Conservation (phyloP, 2,888 invertebrate genomes). For the Pristionchus exspectatus region DNA sequence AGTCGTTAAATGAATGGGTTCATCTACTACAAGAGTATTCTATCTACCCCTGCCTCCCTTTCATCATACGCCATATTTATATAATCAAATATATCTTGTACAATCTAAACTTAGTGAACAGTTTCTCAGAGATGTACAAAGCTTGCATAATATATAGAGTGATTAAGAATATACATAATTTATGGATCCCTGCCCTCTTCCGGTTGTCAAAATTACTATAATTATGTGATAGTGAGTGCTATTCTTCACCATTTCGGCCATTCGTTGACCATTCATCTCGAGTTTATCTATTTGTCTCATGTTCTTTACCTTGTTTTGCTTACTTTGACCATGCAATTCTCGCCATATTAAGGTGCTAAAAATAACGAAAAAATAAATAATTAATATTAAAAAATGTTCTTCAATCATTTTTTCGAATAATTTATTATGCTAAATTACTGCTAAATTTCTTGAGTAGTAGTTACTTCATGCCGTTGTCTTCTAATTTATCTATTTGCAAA, state of each 20-base stretch:
- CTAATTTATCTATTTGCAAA: too few species aligned
- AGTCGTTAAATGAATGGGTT: constrained; percentile 54
- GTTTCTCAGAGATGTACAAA: constrained; percentile 40
- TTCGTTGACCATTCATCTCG: not conserved
- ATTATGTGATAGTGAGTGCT: constrained; percentile 2
- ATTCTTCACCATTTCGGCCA: not conserved
- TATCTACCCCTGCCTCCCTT: too few species aligned
- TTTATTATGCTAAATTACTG: too few species aligned
- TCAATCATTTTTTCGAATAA: too few species aligned
- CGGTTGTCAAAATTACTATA: constrained; percentile 20
- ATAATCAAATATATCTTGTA: too few species aligned
- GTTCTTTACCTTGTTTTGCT: not conserved
- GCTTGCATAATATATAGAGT: constrained; percentile 3
- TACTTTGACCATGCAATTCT: constrained; percentile 4
- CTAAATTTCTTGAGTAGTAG: too few species aligned
- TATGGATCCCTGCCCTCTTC: not conserved
- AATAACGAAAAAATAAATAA: not conserved
- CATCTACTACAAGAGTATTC: not conserved
- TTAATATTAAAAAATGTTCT: too few species aligned
- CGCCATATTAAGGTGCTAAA: not conserved
- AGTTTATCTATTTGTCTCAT: not conserved
- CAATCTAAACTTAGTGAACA: not conserved
- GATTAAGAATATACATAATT: not conserved
- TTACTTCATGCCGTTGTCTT: too few species aligned
- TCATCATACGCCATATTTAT: too few species aligned